Conservation (phyloP, 2,888 invertebrate genomes). For the Agriopis leucophaearia region DNA sequence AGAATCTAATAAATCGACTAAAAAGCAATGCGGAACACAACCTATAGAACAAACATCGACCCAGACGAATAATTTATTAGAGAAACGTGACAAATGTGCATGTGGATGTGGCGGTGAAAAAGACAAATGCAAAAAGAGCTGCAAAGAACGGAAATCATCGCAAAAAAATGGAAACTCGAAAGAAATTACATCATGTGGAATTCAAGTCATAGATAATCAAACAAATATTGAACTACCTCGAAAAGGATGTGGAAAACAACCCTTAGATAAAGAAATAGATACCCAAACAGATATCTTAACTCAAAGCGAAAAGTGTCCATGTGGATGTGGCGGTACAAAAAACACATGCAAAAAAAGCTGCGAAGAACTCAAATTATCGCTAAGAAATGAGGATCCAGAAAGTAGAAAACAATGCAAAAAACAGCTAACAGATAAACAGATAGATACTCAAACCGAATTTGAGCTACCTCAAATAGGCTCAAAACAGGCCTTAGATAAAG, state of each 20-base stretch:
- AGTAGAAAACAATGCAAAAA: not conserved
- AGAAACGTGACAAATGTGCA: constrained; percentile 16
- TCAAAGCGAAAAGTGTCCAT: constrained; percentile 5
- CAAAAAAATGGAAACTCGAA: not conserved
- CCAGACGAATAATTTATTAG: not conserved
- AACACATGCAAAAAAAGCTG: constrained; percentile 9
- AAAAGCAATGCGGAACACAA: constrained; percentile 1
- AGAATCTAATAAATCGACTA: constrained; percentile 10
- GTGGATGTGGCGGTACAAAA: constrained; percentile 12
- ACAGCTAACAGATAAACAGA: constrained; percentile 3
- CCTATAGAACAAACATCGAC: constrained; percentile 6
- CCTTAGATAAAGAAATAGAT: not conserved
- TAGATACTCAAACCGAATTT: not conserved
- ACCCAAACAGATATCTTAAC: not conserved
- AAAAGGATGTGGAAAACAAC: not conserved
- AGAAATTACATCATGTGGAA: not conserved
- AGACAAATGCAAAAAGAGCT: constrained; percentile 18
- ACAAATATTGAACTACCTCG: not conserved
- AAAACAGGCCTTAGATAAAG: not conserved
- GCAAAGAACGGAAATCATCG: constrained; percentile 2
- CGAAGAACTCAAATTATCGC: not conserved
- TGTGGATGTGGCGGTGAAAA: constrained; percentile 32
- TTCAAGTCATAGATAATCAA: not conserved
- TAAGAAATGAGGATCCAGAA: not conserved
- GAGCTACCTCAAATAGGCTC: not conserved